phyloP scores from a whole-genome alignment of 2,113 vertebrate species.

The Thermophis baileyi region DNA sequence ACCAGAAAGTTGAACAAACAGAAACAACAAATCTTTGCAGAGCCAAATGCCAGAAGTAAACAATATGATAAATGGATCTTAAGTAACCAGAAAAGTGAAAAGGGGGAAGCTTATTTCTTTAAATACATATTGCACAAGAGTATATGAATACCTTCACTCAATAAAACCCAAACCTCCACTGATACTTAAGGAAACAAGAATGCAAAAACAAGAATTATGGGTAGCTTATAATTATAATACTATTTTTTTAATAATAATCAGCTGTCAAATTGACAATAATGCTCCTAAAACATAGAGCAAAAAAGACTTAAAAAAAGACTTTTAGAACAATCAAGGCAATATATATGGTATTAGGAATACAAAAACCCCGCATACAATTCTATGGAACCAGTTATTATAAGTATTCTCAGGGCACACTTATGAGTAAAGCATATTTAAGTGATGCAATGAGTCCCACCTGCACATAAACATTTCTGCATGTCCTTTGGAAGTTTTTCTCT shows the following conservation, averaged over 20 bases:
- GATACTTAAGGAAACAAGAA: neutral
- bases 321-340: neutral
- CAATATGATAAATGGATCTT: neutral
- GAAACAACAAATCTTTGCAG: neutral
- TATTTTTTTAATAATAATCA: neutral
- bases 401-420: no score
- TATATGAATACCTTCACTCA: neutral
- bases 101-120: neutral
- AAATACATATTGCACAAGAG: neutral
- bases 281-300: neutral
- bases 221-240: neutral
- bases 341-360: neutral
- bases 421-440: neutral
- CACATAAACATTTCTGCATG: neutral
- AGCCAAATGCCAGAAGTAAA: neutral
- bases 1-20: conserved; percentile 11
- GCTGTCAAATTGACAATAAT: neutral
- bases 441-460: neutral
- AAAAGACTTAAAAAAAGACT: neutral
- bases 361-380: neutral
- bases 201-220: neutral
- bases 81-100: neutral
- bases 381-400: no score
- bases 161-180: neutral
- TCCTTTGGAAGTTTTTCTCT: neutral